phyloP scores from a whole-genome alignment of 1,140 invertebrate genomes.

The Nylanderia fulva region DNA sequence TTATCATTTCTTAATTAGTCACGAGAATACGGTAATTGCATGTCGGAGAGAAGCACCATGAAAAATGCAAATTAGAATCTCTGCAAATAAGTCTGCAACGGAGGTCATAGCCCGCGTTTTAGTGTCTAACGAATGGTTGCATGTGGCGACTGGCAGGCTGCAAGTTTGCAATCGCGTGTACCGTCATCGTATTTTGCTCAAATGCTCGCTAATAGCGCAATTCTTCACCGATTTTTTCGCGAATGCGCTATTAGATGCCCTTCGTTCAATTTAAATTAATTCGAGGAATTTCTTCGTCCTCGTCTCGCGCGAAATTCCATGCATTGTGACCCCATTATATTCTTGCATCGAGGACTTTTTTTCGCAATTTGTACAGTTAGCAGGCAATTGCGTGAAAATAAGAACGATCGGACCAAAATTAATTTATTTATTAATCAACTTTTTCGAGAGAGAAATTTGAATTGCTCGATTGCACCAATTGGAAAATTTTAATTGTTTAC shows the following conservation, averaged over 20 bases:
- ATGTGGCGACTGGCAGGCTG: slow-evolving; percentile 67
- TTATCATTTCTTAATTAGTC: background rate
- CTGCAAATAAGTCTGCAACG: background rate
- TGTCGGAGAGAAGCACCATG: background rate
- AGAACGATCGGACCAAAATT: slow-evolving; percentile 35
- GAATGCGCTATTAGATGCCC: background rate
- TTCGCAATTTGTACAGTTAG: slow-evolving; percentile 50
- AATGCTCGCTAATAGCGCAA: background rate
- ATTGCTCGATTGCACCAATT: background rate
- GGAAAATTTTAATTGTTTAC: background rate
- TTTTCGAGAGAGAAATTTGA: slow-evolving; percentile 1
- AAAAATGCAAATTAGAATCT: background rate
- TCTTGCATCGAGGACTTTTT: background rate
- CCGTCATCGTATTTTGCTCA: background rate
- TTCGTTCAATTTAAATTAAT: slow-evolving; percentile 28
- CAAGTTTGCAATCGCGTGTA: slow-evolving; percentile 45
- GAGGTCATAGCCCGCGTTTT: slow-evolving; percentile 25
- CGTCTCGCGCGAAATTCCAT: background rate
- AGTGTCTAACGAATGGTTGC: slow-evolving; percentile 59
- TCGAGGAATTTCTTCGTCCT: background rate
- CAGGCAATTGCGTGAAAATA: slow-evolving; percentile 44
- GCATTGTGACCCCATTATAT: background rate
- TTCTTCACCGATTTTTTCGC: slow-evolving; percentile 19
- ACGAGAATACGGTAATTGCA: background rate
- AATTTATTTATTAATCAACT: slow-evolving; percentile 22